A percentile compares a stretch with the other conserved stretches of the same genome.
phyloP scores from a whole-genome alignment of 2,888 invertebrate species.

The Rhimphoctona megacephalus region DNA sequence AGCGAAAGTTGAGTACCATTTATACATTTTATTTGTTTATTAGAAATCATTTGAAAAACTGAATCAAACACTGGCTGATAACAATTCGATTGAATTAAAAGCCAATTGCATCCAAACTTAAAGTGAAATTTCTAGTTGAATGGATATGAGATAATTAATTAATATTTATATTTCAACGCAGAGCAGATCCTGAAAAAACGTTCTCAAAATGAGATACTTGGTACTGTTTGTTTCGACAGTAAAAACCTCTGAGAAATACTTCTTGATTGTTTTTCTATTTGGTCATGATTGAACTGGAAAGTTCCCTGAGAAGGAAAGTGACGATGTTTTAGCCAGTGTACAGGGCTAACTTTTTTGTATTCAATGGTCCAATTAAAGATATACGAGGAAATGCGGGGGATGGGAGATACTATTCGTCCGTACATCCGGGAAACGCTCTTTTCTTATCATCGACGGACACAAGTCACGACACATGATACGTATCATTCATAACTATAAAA shows the following conservation, averaged over 20 bases:
- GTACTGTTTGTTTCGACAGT: not conserved
- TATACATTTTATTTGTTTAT: too few relatives aligned
- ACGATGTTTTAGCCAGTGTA: not conserved
- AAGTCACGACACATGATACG: conserved; percentile 77
- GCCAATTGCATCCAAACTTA: too few relatives aligned
- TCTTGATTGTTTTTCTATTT: not conserved
- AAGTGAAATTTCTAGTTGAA: not conserved
- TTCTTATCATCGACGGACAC: conserved; percentile 82
- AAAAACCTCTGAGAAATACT: not conserved
- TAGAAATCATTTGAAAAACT: too few relatives aligned
- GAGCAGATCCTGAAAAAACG: not conserved
- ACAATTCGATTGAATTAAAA: too few relatives aligned
- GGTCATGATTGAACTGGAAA: not conserved
- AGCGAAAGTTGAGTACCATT: too few relatives aligned
- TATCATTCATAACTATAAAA: conserved; percentile 37
- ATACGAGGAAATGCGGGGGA: conserved; percentile 83
- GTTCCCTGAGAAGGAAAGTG: conserved; percentile 8
- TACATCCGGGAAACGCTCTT: conserved; percentile 83
- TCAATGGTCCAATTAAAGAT: conserved; percentile 71
- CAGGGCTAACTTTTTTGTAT: conserved; percentile 25
- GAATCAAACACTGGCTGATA: too few relatives aligned
- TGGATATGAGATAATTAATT: not conserved
- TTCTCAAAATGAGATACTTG: not conserved
- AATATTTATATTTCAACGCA: too few relatives aligned
- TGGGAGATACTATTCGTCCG: conserved; percentile 76